Base-by-base conservation (phyloP, 2,797 vertebrate genomes). In the Sebastolobus altivelis region DNA sequence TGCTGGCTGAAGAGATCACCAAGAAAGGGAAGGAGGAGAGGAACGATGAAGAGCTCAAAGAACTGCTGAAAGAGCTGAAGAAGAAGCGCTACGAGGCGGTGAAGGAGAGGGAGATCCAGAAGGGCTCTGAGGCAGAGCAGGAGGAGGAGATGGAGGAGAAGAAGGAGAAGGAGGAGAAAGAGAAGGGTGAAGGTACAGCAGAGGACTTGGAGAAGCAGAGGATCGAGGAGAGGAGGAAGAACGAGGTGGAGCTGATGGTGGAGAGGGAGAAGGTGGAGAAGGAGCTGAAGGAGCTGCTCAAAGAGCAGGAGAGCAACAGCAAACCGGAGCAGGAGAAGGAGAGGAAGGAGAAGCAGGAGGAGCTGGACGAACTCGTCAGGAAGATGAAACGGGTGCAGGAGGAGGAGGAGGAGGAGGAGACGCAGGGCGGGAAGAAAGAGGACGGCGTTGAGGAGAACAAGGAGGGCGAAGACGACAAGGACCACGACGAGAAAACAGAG, bases 351-450 rank as follows among this genome's bases (percentile, higher is more conserved):
- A 95, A 92, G 75, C 92, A 94, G 85, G 94, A 95, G 88, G 94
- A 95, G 89, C 92, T 96, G 89, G 92, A 94, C 0, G 96, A 94
- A 75, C 93, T 95, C 16, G 14, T 95, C 14, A 91, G 78, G 83
- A 93, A 95, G 84, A 94, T 95, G 89, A 92, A 95, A 61, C 84
- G 81, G n/a, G 91, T 89, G 83, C 82, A 90, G 67, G 82, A 91
- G 83, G 62, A 89, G 58, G 59, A 83, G n/a, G 65, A 87, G 43
- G 25, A 33, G 13, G 49, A 90, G 74, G 88, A 87, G 60, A 72
- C 8, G 62, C 81, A 80, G 68, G 68, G 33, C 0, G 60, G 65
- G 20, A 82, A 77, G 43, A 79, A 65, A 27, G 87, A 88, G 38
- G 90, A 83, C 4, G 52, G 35, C 0, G 6, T 4, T 1, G 66